These are phyloP conservation scores for Tromatobia lineatoria DNA, from an alignment of 2,888 invertebrate species.

Conservation along the genomic window DNA sequence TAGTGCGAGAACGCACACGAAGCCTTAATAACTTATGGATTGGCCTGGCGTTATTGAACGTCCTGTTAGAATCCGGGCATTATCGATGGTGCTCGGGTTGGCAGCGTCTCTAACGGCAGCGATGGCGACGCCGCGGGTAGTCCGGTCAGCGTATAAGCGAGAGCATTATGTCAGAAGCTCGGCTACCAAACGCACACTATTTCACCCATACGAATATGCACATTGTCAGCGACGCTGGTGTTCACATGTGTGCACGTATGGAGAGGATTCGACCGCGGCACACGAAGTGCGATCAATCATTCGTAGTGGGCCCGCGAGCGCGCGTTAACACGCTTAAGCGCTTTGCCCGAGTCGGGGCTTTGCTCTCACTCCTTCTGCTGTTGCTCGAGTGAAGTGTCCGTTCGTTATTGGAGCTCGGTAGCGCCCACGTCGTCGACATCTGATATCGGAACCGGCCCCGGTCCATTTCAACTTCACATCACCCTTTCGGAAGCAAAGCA, in stretches of 20 bases:
- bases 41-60: conserved; percentile 81
- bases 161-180: conserved; percentile 79
- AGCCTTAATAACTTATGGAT: conserved; percentile 83
- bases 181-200: conserved; percentile 45
- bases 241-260: conserved; percentile 7
- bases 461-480: conserved; percentile 28
- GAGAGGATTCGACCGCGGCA: conserved; percentile 55
- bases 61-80: conserved; percentile 81
- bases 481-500: not conserved
- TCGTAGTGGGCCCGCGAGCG: conserved; percentile 68
- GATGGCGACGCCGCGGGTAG: conserved; percentile 59
- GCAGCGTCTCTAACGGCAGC: conserved; percentile 2
- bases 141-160: conserved; percentile 71
- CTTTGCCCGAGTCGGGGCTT: conserved; percentile 70
- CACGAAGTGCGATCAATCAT: conserved; percentile 81
- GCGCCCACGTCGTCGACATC: conserved; percentile 13
- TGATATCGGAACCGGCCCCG: conserved; percentile 1
- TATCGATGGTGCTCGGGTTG: conserved; percentile 78
- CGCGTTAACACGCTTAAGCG: conserved; percentile 79
- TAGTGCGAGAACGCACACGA: conserved; percentile 76
- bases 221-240: conserved; percentile 4
- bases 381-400: conserved; percentile 40
- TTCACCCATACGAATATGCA: conserved; percentile 24
- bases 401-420: conserved; percentile 40
- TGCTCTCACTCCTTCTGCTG: conserved; percentile 42